phyloP scores from a whole-genome alignment of 1,140 invertebrate species.

The Medauroidea extradentata region DNA sequence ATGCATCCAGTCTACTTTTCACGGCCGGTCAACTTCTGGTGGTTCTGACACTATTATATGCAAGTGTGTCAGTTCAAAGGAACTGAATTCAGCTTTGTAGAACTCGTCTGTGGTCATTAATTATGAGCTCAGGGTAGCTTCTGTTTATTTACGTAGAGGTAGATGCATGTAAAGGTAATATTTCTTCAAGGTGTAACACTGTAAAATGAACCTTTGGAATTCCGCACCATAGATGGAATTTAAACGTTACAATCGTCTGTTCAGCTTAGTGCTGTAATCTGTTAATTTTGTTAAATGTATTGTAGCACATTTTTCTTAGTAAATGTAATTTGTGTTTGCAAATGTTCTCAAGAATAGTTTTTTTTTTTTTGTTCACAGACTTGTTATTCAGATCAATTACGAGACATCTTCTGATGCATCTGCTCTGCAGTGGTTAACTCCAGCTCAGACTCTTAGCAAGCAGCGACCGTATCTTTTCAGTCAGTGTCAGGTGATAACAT shows the following conservation, averaged over 20 bases:
- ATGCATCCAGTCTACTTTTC: too few species aligned
- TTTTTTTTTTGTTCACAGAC: conserved; percentile 43
- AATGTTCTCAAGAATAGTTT: conserved; percentile 49
- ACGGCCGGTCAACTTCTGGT: too few species aligned
- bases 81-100: not conserved
- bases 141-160: not conserved
- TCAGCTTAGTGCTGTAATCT: conserved; percentile 47
- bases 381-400: conserved; percentile 67
- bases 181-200: not conserved
- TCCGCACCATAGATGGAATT: not conserved
- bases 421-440: conserved; percentile 85
- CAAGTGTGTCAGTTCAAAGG: not conserved
- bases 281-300: conserved; percentile 53
- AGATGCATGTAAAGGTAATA: not conserved
- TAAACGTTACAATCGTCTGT: not conserved
- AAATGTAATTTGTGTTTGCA: too few species aligned
- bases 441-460: conserved; percentile 83
- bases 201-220: not conserved
- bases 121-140: not conserved
- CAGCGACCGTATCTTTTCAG: conserved; percentile 87
- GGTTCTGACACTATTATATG: too few species aligned
- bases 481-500: conserved; percentile 72
- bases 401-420: conserved; percentile 66
- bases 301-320: conserved; percentile 52
- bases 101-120: not conserved